Base-by-base conservation (phyloP, 1,140 invertebrate species). In the Patella vulgata region DNA sequence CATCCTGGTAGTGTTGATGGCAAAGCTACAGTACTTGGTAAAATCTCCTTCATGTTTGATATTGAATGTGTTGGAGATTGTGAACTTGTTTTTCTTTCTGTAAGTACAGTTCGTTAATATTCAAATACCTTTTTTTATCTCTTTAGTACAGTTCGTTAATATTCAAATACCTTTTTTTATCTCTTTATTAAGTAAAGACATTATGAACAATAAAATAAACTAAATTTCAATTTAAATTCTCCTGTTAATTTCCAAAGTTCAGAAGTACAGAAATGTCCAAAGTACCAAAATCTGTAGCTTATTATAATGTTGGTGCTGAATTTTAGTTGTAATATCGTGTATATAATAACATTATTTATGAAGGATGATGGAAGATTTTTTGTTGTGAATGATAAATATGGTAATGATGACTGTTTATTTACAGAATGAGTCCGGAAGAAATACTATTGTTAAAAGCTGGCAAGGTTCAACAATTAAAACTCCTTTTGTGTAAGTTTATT, bases 81-180 rank as follows among this genome's bases (percentile, higher is more conserved):
- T 71, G 81, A 84, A 62, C 82, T 88, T 58, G 69, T 85, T n/a
- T 87, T 88, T 52, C 84, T 88, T 81, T 82, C 86, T 74, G 87
- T 88, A 70, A 68, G 70, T 68, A 30, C 11, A 44, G 17, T n/a
- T n/a, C n/a, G n/a, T n/a, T n/a, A n/a, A 14, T 17, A 2, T 19
- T 2, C 3, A n/a, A 2, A 21, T 12, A 48, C 14, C 27, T 2
- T 48, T 12, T 48, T 21, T 14, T 3, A 48, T n/a, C 25, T 4
- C 46, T 4, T 1, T 12, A 48, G n/a, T 21, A 21, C 1, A 14
- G 12, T n/a, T 21, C 3, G 23, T 27, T 23, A 21, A 21, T 21
- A 3, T 21, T 21, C 11, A 2, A 4, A 12, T 48, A 48, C 27
- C 3, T n/a, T 14, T 21, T 21, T 19, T 12, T 48, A 21, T 48